These are phyloP conservation scores for Heliconius hermathena DNA, from an alignment of 1,140 invertebrate genomes.

Conservation along the genomic window DNA sequence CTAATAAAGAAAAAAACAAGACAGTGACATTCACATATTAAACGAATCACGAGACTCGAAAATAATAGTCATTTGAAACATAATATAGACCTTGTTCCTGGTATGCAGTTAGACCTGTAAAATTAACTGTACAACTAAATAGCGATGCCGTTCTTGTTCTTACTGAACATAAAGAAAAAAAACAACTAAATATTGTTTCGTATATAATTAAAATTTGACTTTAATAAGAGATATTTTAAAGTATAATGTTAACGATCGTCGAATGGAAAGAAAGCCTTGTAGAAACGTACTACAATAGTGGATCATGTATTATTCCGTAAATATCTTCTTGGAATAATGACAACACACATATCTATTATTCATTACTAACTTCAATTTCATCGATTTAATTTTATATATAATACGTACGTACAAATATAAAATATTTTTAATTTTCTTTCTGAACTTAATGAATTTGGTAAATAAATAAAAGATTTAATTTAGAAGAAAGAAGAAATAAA, in stretches of 20 bases:
- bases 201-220: too few relatives aligned
- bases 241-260: background rate
- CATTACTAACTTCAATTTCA: too few relatives aligned
- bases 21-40: slow-evolving; percentile 55
- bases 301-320: background rate
- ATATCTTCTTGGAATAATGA: background rate
- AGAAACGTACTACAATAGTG: background rate
- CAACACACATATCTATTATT: too few relatives aligned
- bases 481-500: too few relatives aligned
- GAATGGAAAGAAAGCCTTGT: background rate
- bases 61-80: slow-evolving; percentile 64
- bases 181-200: too few relatives aligned
- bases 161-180: background rate
- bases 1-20: slow-evolving; percentile 47
- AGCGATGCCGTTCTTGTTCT: slow-evolving; percentile 69
- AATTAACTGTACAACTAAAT: slow-evolving; percentile 82
- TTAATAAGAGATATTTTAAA: too few relatives aligned
- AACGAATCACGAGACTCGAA: slow-evolving; percentile 65
- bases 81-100: slow-evolving; percentile 80
- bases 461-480: too few relatives aligned
- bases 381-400: too few relatives aligned
- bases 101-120: slow-evolving; percentile 81
- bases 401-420: too few relatives aligned
- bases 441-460: too few relatives aligned
- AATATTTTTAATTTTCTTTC: too few relatives aligned